Base-by-base conservation (phyloP, 2,113 vertebrate species). In the Apodemus speciosus region DNA sequence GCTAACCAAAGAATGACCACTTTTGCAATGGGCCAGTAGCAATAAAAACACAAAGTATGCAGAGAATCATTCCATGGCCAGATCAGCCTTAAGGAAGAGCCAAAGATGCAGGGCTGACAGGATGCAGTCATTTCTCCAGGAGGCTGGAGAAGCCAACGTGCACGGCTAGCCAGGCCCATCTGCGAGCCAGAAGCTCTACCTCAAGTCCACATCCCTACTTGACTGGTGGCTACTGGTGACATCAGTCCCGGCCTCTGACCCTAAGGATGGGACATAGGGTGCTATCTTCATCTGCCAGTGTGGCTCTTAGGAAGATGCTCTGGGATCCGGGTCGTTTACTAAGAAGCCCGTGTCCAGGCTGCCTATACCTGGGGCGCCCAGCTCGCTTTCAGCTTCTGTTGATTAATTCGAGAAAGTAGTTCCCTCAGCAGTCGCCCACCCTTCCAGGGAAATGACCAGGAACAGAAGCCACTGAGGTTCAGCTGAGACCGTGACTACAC, bases 351-450 rank as follows among this genome's bases (percentile, higher is more conserved):
- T 18, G 27, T 53, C 15, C n/a, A n/a, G 5, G 15, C 38, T 40
- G 15, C 43, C 30, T 32, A 14, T 16, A 21, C 9, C 15, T 21
- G 0, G 7, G 4, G 23, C 49, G 23, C 68, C 38, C 1, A 1
- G 40, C 6, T 40, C 40, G 46, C 91, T 6, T 5, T 56, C 71
- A 43, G 15, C 35, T 40, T 49, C 49, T 20, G 11, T 32, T 56
- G 60, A 21, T 20, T 30, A 30, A 3, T 58, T 43, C 80, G 32
- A 21, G 27, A 43, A 49, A 77, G 15, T 20, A 20, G 66, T 7
- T 51, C 30, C 69, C n/a, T 85, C 7, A 0, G 46, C 10, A 18
- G 10, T 38, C 35, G 30, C 46, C 92, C 92, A 21, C 2, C 2
- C 58, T 46, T 62, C 2, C 15, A 10, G 3, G 38, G n/a, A 56